Base-by-base conservation (phyloP, 2,797 vertebrate species). In the Gymnoscopelus microlampas region DNA sequence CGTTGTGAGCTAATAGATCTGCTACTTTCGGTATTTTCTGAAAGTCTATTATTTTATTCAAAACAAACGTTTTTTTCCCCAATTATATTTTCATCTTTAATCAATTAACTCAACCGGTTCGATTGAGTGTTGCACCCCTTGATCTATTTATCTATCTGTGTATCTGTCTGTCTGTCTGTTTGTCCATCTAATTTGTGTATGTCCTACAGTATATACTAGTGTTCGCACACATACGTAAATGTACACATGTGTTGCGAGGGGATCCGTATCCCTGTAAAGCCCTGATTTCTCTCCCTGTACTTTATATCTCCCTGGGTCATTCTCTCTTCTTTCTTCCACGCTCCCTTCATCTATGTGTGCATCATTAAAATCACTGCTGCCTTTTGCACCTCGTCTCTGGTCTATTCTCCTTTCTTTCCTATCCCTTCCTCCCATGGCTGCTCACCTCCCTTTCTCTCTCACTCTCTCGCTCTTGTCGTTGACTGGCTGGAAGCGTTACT, bases 341-440 rank as follows among this genome's bases (percentile, higher is more conserved):
- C 74, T 68, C 47, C 73, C 78, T 74, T 82, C 72, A 73, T 78
- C 66, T 77, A 73, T 68, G 63, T 53, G 61, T 80, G 69, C 75
- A 73, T 85, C 71, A 81, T 85, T 84, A 87, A 85, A 85, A 82
- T 69, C 66, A 11, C 67, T 56, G 66, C 77, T 62, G 50, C 56
- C 8, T 44, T 8, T 15, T 14, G 9, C 35, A 15, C 39, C 59
- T 19, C 8, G 6, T 51, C 14, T 14, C 50, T 51, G 12, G 3
- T 15, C 14, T 51, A 13, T 51, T 15, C n/a, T 7, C n/a, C 12
- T 51, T 68, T 68, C 48, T 73, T 63, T 81, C 8, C 24, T 66
- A 53, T 73, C 26, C 3, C 10, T 44, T 29, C 55, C 53, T 74
- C 60, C 69, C 51, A 8, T 60, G 35, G 66, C 55, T 62, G 69